A percentile compares a stretch with the other conserved stretches of the same genome.
Conservation (phyloP, 2,797 vertebrate species). For the Dryobates pubescens region DNA sequence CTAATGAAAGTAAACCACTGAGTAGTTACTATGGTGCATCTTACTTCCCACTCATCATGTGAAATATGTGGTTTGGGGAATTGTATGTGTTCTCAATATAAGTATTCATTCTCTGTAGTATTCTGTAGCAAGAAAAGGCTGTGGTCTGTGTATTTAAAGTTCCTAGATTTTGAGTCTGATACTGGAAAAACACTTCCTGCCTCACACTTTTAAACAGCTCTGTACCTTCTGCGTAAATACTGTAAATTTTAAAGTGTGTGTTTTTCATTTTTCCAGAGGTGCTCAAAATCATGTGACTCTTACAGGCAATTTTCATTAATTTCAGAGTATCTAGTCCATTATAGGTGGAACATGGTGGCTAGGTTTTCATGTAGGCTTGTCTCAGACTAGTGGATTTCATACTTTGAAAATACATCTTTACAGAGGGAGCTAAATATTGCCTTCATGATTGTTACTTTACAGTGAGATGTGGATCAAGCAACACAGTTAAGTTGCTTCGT, state of each 20-base stretch:
- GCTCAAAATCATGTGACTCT: neutral
- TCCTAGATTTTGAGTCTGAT: neutral
- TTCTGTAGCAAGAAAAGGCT: neutral
- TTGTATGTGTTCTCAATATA: neutral
- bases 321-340: neutral
- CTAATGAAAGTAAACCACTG: neutral
- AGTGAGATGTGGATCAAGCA: constrained; percentile 18
- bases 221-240: neutral
- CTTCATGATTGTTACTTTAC: constrained; percentile 19
- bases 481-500: constrained; percentile 22
- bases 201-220: neutral
- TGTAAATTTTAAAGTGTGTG: neutral
- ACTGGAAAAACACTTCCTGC: neutral
- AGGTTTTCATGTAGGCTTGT: neutral
- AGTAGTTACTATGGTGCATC: neutral
- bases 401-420: neutral
- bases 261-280: neutral
- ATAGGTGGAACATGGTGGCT: neutral
- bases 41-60: neutral
- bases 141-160: neutral
- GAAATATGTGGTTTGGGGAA: neutral
- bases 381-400: constrained; percentile 17
- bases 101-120: neutral
- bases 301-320: neutral
- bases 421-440: neutral